Evolutionary conservation across 2,113 vertebrate species (phyloP).

Genomic region (Cyanoliseus patagonus): DNA sequence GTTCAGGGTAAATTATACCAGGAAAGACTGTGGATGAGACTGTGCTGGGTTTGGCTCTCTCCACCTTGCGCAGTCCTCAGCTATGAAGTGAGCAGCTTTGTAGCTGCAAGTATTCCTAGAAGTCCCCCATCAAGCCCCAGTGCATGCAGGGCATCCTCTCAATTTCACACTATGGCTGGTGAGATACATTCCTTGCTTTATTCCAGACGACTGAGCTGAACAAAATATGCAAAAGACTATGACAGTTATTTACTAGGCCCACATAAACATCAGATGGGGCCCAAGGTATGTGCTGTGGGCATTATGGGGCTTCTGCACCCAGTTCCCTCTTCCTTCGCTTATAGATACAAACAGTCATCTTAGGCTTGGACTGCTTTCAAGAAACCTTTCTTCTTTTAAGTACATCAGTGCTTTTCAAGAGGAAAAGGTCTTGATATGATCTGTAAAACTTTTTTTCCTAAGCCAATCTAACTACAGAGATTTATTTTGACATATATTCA

Average conservation of each 20-base stretch:
- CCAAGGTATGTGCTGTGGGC: neutral
- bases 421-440: neutral
- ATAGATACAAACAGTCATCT: neutral
- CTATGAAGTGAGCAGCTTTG: neutral
- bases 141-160: fast-evolving
- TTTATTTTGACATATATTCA: neutral
- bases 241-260: neutral
- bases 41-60: neutral
- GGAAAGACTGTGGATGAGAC: neutral
- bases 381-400: neutral
- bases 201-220: neutral
- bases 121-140: neutral
- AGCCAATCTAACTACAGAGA: neutral
- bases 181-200: neutral
- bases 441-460: neutral
- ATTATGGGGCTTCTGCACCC: neutral
- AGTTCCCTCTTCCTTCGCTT: neutral
- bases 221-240: neutral
- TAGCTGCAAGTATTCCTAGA: neutral
- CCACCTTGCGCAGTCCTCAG: neutral
- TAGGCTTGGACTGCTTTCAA: neutral
- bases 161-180: fast-evolving
- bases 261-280: neutral
- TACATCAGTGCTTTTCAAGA: neutral
- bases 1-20: neutral